Base-by-base conservation (phyloP, 2,113 vertebrate species). In the Phylloscopus trochilus region DNA sequence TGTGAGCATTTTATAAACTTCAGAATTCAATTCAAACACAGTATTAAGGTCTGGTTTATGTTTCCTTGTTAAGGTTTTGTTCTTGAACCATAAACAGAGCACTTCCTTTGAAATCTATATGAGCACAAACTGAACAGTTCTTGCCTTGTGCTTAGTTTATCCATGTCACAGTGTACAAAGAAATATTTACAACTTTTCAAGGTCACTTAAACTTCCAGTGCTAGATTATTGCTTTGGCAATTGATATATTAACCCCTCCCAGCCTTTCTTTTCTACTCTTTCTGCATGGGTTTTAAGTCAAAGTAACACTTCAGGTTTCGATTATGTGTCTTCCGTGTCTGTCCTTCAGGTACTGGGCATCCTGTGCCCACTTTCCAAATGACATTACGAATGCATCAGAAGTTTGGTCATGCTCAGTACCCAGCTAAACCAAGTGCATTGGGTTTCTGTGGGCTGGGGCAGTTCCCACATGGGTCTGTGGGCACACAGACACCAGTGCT, bases 1-100 rank as follows among this genome's bases (percentile, higher is more conserved):
- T 81, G 39, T 63, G 58, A 84, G 44, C 31, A 87, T 78, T 89
- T 79, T 83, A n/a, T 78, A 75, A 78, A 84, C 15, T 47, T 64
- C 33, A 44, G 43, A 78, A 75, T 58, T 1, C 89, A 92, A 90
- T 66, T 69, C 19, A 79, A 73, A 70, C 19, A 4, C 55, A 63
- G 35, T 53, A 21, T 74, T 69, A 83, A 77, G 33, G 46, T 27
- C 46, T 59, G 35, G 24, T 11, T 58, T 87, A 22, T 15, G 13
- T 56, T 79, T 79, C 39, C 44, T 67, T 33, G 24, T n/a, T 69
- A 66, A n/a, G n/a, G 28, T 80, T 60, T 88, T 31, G 4, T 24
- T 88, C 66, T 39, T 88, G 53, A 95, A 33, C 31, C 20, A 11
- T 39, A 51, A 92, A 87, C 10, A 77, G 70, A 78, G 12, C 55